Evolutionary conservation across 2,113 vertebrate genomes (phyloP).

Genomic region (Lamprotornis superbus): DNA sequence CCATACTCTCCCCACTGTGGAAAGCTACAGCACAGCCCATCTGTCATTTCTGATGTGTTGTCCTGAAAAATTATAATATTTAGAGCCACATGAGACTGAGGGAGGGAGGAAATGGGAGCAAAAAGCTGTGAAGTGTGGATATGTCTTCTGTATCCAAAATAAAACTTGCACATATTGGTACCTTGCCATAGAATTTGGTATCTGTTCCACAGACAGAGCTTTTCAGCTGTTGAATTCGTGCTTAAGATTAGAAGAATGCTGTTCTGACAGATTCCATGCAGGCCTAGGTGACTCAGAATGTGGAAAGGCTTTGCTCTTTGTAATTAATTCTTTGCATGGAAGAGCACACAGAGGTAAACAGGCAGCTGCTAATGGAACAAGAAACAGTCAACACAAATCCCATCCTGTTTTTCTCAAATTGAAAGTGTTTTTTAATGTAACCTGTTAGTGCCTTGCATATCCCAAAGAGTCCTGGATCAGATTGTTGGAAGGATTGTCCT

Average conservation of each 20-base stretch:
- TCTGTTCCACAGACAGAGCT: not conserved
- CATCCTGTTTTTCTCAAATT: not conserved
- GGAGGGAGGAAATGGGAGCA: not conserved
- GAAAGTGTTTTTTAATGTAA: not conserved
- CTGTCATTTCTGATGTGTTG: not conserved
- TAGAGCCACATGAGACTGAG: not conserved
- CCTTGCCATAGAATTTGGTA: slow-evolving; percentile 20
- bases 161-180: slow-evolving; percentile 22
- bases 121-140: not conserved
- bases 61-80: not conserved
- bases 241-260: not conserved
- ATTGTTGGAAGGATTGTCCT: not conserved
- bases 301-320: not conserved
- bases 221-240: slow-evolving; percentile 29
- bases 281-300: not conserved
- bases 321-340: not conserved
- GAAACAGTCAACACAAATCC: not conserved
- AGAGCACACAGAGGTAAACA: not conserved
- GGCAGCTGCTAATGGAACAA: not conserved
- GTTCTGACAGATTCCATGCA: slow-evolving; percentile 3
- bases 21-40: slow-evolving; percentile 1
- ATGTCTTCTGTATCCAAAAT: slow-evolving; percentile 46
- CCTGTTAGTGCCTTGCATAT: not conserved
- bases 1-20: not conserved
- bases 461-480: not conserved